Base-by-base conservation (phyloP, 2,113 vertebrate genomes). In the Nymphicus hollandicus region DNA sequence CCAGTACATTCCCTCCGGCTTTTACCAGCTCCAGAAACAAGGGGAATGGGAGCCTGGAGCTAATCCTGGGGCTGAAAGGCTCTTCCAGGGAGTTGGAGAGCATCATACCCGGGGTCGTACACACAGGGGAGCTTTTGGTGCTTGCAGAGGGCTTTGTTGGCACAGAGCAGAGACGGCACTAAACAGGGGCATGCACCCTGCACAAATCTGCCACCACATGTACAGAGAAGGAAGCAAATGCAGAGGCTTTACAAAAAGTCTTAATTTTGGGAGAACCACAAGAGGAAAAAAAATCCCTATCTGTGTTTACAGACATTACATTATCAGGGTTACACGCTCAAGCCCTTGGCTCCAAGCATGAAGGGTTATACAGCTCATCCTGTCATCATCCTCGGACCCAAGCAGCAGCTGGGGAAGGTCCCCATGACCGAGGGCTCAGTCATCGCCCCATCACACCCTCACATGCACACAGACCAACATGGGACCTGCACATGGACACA, bases 271-370 rank as follows among this genome's bases (percentile, higher is more conserved):
- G 29, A 41, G 29, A 78, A 16, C 6, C 4, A 0, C 23, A 53
- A 19, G 12, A 43, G 35, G 35, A 49, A 58, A 53, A 28, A n/a
- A 58, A 43, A 43, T 11, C 13, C 6, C 41, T 28, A 11, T 16
- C 25, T 1, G 0, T 10, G 19, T 31, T 61, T 44, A 43, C 9
- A 44, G n/a, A 29, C 1, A 0, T 28, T 27, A 8, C 22, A 6
- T 37, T 35, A 8, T 10, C 9, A 19, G 22, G 17, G 31, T 31
- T 43, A 24, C 5, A 20, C 1, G 1, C 50, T 41, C 58, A 16
- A 47, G 25, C 44, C 52, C 47, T 53, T 13, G 29, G 79, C n/a
- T 66, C 25, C 78, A 58, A 37, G 28, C 0, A 0, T 4, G 19
- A 39, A 37, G 43, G 27, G 7, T 58, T 20, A 9, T 6, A 35